Evolutionary conservation across 1,140 invertebrate genomes (phyloP), one percentile per base, ranked within the genome.

Genomic region (Panagrolaimus sp.): DNA sequence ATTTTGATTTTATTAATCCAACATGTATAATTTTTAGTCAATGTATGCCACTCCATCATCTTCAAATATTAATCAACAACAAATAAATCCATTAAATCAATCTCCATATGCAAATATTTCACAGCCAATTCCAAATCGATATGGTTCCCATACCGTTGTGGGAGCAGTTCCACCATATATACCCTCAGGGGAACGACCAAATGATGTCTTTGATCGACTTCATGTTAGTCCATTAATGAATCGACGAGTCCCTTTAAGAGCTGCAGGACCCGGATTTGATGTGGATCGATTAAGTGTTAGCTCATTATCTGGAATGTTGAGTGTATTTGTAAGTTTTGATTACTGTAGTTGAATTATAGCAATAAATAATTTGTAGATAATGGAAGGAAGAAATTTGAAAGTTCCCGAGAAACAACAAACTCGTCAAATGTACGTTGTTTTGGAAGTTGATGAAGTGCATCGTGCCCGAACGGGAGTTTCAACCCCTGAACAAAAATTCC

Each of bases 361-460:
- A 26, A 21, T 46, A 4, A 45, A 17, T 65, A 48, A 9, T 12
- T 26, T 74, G 43, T 46, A 78, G 73, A 83, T 82, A 64, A 47
- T 83, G 10, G 80, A 83, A 58, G 80, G 80, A 17, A 71, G 80
- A 48, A 80, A 80, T 62, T 64, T 82, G n/a, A 76, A 74, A 69
- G 76, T 83, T 47, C 79, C 79, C 17, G 82, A 83, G 28, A 73
- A 76, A 32, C 72, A 63, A 24, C 70, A 81, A 21, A 81, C 80
- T 17, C 78, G 79, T 38, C 74, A 83, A 63, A 86, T 98, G 26
- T 98, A 98, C 82, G 97, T 94, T 83, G 94, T 98, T 1, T 87
- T 98, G 43, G 94, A 97, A 83, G 92, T 93, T 79, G 95, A 98
- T 84, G 89, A 93, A 72, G 90, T 96, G 9, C 95, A 98, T 85